Evolutionary conservation across 2,797 vertebrate genomes (phyloP).

Genomic region (Pogoniulus pusillus): DNA sequence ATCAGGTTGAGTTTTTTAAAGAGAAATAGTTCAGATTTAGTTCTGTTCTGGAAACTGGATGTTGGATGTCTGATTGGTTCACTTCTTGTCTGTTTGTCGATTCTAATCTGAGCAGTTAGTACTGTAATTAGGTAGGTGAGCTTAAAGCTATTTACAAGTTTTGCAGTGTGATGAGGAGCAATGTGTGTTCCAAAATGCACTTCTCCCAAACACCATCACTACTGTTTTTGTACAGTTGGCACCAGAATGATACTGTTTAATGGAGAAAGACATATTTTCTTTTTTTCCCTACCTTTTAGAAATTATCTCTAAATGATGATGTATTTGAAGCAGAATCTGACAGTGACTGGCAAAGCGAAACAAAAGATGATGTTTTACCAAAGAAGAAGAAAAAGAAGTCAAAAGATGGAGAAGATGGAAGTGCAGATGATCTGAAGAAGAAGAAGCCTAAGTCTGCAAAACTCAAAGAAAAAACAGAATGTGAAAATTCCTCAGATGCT

Average conservation of each 20-base stretch:
- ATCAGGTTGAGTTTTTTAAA: background rate
- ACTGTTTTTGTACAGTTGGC: background rate
- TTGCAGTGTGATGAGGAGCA: background rate
- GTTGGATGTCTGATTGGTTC: background rate
- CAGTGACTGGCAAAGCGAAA: conserved; percentile 82
- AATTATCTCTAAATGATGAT: conserved; percentile 85
- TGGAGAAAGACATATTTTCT: background rate
- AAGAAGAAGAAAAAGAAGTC: conserved; percentile 90
- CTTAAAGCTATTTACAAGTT: background rate
- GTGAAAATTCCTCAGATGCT: conserved; percentile 69
- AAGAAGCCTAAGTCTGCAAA: conserved; percentile 85
- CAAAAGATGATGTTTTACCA: conserved; percentile 80
- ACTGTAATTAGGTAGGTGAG: background rate
- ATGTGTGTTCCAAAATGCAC: background rate
- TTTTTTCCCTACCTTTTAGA: conserved; percentile 70
- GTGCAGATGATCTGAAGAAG: conserved; percentile 71
- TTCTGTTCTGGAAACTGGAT: background rate
- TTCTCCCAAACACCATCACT: background rate
- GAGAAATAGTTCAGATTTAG: background rate
- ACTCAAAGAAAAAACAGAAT: conserved; percentile 81
- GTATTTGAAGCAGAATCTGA: conserved; percentile 91
- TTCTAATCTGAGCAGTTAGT: background rate
- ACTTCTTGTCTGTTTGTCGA: background rate
- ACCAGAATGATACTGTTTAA: background rate
- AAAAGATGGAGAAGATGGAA: conserved; percentile 73